These are phyloP conservation scores for Chalcosyrphus nemorum DNA, from an alignment of 2,888 invertebrate genomes.

Conservation along the genomic window DNA sequence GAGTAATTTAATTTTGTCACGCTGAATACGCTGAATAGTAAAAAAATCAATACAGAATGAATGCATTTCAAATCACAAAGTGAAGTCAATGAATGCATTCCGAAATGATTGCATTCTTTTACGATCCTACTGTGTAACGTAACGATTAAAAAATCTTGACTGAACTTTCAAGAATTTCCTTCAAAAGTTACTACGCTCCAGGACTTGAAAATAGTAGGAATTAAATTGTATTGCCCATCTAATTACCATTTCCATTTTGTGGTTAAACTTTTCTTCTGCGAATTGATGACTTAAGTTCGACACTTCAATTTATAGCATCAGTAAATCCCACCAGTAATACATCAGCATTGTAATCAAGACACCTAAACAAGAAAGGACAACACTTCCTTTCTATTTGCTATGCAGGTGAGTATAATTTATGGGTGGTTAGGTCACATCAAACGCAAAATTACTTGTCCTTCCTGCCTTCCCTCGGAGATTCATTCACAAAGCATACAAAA, in stretches of 20 bases:
- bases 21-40: too few species aligned
- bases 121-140: too few species aligned
- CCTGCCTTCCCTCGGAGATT: slow-evolving; percentile 15
- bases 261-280: neutral
- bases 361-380: slow-evolving; percentile 59
- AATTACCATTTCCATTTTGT: slow-evolving; percentile 38
- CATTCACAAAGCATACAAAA: slow-evolving; percentile 50
- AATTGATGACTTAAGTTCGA: slow-evolving; percentile 62
- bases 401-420: slow-evolving; percentile 72
- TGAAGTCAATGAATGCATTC: too few species aligned
- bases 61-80: too few species aligned
- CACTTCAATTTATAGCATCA: slow-evolving; percentile 69
- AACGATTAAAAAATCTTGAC: too few species aligned
- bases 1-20: too few species aligned
- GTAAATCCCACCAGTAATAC: slow-evolving; percentile 65
- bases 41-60: too few species aligned
- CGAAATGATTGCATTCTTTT: too few species aligned
- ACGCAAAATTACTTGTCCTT: slow-evolving; percentile 69
- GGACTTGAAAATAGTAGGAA: neutral
- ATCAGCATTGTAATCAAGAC: slow-evolving; percentile 67
- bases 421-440: slow-evolving; percentile 72
- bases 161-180: too few species aligned
- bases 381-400: slow-evolving; percentile 36
- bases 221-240: slow-evolving; percentile 3
- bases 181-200: too few species aligned